Percentiles rank a stretch among this genome's conserved stretches.
Evolutionary conservation across 2,113 vertebrate species (phyloP).

Genomic region (Phainopepla nitens): DNA sequence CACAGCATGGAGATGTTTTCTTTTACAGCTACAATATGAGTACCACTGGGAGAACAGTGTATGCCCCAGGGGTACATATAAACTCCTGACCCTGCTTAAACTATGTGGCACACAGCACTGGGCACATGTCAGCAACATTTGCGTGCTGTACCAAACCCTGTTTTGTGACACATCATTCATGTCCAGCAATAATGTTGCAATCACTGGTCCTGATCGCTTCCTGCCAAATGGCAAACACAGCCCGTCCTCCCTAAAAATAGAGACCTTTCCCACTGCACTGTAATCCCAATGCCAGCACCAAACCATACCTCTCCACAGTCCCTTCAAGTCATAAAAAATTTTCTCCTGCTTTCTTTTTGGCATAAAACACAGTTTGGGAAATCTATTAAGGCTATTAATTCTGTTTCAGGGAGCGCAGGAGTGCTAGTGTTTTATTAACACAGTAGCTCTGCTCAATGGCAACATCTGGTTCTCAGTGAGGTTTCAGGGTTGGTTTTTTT

Average conservation of each 20-base stretch:
- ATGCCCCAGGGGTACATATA: neutral
- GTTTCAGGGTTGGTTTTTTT: neutral
- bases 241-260: neutral
- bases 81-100: conserved; percentile 29
- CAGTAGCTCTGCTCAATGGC: conserved; percentile 40
- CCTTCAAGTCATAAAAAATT: neutral
- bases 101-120: neutral
- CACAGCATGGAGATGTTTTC: neutral
- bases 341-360: neutral
- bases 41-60: neutral
- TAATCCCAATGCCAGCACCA: neutral
- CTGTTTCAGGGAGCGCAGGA: neutral
- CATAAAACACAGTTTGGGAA: neutral
- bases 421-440: conserved; percentile 37
- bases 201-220: neutral
- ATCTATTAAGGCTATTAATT: conserved; percentile 8
- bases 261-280: neutral
- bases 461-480: conserved; percentile 50
- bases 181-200: neutral
- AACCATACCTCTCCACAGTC: neutral
- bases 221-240: conserved; percentile 8
- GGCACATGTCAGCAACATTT: neutral
- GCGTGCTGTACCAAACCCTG: neutral
- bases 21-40: neutral
- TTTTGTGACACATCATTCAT: neutral